phyloP scores from a whole-genome alignment of 2,113 vertebrate species.

The Charina bottae region DNA sequence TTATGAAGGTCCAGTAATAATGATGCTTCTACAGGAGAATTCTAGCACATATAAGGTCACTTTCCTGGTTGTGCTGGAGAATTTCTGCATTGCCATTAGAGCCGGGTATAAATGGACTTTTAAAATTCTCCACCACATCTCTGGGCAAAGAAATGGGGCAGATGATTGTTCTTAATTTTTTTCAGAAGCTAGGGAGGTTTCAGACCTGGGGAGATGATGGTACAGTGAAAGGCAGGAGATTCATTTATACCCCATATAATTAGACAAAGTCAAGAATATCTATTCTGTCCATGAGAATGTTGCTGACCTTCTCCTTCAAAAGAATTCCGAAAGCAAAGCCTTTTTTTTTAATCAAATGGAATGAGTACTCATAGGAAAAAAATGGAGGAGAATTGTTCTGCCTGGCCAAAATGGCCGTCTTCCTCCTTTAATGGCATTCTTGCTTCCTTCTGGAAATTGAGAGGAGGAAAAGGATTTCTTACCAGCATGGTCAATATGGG shows the following conservation, averaged over 20 bases:
- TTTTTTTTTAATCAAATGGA: neutral
- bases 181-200: neutral
- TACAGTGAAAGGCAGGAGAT: neutral
- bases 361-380: neutral
- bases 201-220: neutral
- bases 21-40: neutral
- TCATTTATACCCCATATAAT: neutral
- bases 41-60: neutral
- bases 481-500: neutral
- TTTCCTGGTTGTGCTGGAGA: neutral
- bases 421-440: neutral
- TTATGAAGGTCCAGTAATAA: neutral
- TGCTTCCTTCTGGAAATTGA: neutral
- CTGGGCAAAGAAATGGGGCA: neutral
- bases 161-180: neutral
- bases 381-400: neutral
- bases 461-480: neutral
- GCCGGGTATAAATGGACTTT: neutral
- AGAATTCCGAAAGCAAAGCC: neutral
- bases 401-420: neutral
- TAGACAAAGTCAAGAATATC: neutral
- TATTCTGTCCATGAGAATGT: neutral
- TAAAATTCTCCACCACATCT: neutral
- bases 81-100: neutral
- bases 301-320: neutral